phyloP scores from a whole-genome alignment of 2,113 vertebrate species.

The Falco punctatus region DNA sequence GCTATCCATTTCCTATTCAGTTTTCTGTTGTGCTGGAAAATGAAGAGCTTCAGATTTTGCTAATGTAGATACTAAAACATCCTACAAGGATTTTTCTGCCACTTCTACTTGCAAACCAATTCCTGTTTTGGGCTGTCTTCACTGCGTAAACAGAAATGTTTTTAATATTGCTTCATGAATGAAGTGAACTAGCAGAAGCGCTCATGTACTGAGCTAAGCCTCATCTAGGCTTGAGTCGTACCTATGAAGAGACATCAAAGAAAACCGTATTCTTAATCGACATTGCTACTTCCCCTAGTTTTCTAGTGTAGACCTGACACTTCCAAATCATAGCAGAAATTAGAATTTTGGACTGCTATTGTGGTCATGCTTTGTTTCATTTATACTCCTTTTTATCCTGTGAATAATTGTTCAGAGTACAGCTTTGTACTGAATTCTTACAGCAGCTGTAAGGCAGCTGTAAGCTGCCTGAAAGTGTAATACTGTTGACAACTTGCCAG shows the following conservation, averaged over 20 bases:
- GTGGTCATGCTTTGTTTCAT: neutral
- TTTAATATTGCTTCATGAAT: neutral
- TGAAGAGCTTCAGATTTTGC: neutral
- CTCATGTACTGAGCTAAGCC: neutral
- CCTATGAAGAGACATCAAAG: neutral
- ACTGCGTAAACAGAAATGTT: neutral
- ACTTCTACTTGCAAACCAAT: neutral
- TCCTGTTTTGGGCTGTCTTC: neutral
- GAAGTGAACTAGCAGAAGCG: neutral
- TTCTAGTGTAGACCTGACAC: neutral
- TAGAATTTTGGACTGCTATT: neutral
- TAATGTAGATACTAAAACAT: neutral
- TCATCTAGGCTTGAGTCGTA: neutral
- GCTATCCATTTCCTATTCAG: neutral
- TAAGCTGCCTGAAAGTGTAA: neutral
- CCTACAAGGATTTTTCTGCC: neutral
- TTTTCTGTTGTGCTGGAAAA: neutral
- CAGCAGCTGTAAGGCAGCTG: neutral
- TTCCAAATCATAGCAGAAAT: neutral
- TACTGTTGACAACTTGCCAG: neutral
- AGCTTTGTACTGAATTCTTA: neutral
- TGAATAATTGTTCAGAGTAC: neutral
- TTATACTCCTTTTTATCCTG: neutral
- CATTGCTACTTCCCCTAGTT: neutral
- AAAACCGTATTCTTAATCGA: neutral